Evolutionary conservation across 2,113 vertebrate species (phyloP).

Genomic region (Gambusia holbrooki): DNA sequence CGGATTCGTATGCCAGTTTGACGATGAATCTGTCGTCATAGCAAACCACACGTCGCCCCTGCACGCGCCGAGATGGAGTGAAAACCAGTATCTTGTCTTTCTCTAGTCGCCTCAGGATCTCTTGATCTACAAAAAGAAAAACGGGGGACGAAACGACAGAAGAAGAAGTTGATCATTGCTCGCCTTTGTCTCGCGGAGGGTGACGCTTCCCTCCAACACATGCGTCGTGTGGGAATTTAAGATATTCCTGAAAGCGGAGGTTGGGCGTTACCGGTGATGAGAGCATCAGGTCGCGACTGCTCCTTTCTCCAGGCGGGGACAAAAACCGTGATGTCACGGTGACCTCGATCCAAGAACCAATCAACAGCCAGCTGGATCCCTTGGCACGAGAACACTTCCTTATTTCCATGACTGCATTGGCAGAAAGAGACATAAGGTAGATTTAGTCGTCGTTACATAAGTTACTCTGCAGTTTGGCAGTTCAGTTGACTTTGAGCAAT

Average conservation of each 20-base stretch:
- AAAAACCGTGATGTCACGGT: conserved; percentile 95
- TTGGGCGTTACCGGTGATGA: conserved; percentile 87
- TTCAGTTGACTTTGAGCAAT: background rate
- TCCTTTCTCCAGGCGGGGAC: conserved; percentile 98
- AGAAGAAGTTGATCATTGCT: background rate
- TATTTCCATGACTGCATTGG: conserved; percentile 94
- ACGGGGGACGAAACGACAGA: background rate
- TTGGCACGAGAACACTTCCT: conserved; percentile 98
- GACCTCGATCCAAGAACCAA: conserved; percentile 96
- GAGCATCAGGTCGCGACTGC: conserved; percentile 96
- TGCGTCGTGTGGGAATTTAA: background rate
- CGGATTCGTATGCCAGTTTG: conserved; percentile 94
- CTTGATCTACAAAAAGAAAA: conserved; percentile 85
- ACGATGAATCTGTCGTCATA: conserved; percentile 98
- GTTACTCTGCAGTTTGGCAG: background rate
- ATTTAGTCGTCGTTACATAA: background rate
- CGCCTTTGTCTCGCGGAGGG: background rate
- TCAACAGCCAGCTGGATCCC: conserved; percentile 97
- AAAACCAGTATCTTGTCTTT: conserved; percentile 98
- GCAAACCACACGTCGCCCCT: conserved; percentile 95
- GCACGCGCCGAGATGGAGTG: conserved; percentile 94
- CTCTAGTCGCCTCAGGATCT: conserved; percentile 91
- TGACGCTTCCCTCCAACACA: background rate
- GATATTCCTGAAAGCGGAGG: background rate
- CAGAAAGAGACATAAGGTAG: background rate